A percentile compares a stretch with the other conserved stretches of the same genome.
Conservation (phyloP, 2,797 vertebrate species). For the Pagetopsis macropterus region DNA sequence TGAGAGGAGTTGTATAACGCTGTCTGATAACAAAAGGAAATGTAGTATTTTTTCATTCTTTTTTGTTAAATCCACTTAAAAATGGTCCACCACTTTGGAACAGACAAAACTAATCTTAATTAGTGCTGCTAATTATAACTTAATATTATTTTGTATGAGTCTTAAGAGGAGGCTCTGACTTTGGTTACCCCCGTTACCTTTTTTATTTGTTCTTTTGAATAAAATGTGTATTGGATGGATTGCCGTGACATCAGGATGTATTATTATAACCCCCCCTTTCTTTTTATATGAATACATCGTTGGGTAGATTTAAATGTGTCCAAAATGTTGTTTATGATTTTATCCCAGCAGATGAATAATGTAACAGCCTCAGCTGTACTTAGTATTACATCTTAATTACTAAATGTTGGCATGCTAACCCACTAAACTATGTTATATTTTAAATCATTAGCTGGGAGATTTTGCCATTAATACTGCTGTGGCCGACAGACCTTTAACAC, state of each 20-base stretch:
- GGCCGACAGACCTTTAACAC: accelerated
- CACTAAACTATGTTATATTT: background rate
- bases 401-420: background rate
- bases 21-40: constrained; percentile 11
- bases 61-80: constrained; percentile 23
- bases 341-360: background rate
- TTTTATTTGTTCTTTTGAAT: background rate
- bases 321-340: no score
- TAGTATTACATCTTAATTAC: background rate
- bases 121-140: background rate
- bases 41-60: background rate
- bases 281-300: background rate
- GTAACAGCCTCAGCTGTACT: background rate
- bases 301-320: background rate
- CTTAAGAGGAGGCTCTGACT: background rate
- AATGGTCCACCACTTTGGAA: background rate
- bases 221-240: background rate
- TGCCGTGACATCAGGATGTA: background rate
- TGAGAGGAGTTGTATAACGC: constrained; percentile 24
- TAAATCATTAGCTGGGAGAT: background rate
- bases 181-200: background rate
- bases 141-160: no score
- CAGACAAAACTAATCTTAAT: background rate
- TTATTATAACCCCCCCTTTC: background rate
- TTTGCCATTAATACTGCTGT: background rate